Percentiles rank a stretch among this genome's conserved stretches.
These are phyloP conservation scores for Hypsibius dujardini DNA, from an alignment of 1,140 invertebrate species.

Conservation along the genomic window DNA sequence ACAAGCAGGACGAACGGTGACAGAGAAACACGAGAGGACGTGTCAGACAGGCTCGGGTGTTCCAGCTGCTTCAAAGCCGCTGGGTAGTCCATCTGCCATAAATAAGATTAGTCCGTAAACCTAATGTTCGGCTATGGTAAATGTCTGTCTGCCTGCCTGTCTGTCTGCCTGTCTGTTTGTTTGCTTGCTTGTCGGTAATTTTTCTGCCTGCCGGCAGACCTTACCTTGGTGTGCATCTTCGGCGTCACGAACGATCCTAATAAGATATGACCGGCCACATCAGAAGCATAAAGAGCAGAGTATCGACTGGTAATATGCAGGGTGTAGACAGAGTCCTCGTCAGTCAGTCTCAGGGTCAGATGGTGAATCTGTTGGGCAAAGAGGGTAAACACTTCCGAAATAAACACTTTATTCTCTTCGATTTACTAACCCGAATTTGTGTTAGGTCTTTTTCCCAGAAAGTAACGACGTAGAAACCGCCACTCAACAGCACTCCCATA, in stretches of 20 bases:
- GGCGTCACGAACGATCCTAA: neutral
- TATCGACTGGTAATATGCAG: neutral
- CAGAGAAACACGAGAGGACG: neutral
- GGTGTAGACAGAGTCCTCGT: neutral
- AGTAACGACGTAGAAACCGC: neutral
- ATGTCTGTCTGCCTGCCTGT: no score
- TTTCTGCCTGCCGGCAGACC: neutral
- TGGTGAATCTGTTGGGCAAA: constrained; percentile 1
- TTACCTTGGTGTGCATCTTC: constrained; percentile 6
- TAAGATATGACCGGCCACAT: neutral
- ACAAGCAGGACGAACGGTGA: neutral
- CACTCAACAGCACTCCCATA: neutral
- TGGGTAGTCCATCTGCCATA: neutral
- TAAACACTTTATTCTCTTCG: no score
- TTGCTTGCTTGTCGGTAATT: no score
- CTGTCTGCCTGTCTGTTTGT: no score
- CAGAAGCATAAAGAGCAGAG: neutral
- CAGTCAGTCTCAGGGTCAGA: neutral
- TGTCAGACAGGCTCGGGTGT: neutral
- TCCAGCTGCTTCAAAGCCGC: neutral
- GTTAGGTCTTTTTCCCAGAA: neutral
- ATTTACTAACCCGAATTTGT: neutral
- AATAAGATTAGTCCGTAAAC: no score
- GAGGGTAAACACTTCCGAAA: no score
- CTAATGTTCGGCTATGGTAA: no score